Evolutionary conservation across 2,797 vertebrate species (phyloP).

Genomic region (Bucorvus abyssinicus): DNA sequence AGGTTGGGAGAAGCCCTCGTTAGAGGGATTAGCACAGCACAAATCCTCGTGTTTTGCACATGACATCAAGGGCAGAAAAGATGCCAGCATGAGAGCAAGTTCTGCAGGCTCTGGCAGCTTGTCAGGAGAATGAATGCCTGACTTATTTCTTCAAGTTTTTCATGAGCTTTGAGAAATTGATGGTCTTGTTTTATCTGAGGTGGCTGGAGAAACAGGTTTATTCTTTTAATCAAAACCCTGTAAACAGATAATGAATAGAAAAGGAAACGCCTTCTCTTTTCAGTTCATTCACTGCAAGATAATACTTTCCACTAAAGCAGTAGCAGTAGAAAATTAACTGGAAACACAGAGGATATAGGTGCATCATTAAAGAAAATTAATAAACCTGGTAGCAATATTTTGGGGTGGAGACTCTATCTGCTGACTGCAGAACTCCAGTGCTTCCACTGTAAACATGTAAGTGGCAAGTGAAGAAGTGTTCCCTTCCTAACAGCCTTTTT

Average conservation of each 20-base stretch:
- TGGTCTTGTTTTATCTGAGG: slow-evolving; percentile 31
- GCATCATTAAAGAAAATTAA: neutral
- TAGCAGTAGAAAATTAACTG: neutral
- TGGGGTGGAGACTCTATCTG: neutral
- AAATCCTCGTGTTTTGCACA: slow-evolving; percentile 76
- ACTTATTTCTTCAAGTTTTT: slow-evolving; percentile 20
- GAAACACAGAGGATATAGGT: neutral
- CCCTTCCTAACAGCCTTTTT: neutral
- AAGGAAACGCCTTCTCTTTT: neutral
- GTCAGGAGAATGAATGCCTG: slow-evolving; percentile 56
- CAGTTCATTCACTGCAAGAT: neutral
- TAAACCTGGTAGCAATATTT: neutral
- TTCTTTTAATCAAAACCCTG: neutral
- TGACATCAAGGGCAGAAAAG: slow-evolving; percentile 72
- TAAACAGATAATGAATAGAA: neutral
- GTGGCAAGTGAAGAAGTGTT: neutral
- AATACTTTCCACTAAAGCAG: neutral
- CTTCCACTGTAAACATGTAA: neutral
- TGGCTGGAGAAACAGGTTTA: neutral
- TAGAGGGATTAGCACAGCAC: slow-evolving; percentile 74
- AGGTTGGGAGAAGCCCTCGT: slow-evolving; percentile 71
- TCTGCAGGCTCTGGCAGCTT: slow-evolving; percentile 56
- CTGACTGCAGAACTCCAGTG: neutral
- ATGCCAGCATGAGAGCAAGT: slow-evolving; percentile 20
- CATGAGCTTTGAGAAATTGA: slow-evolving; percentile 33